A percentile compares a stretch with the other conserved stretches of the same genome.
These are phyloP conservation scores for Chitala chitala DNA, from an alignment of 2,113 vertebrate species.

Conservation along the genomic window DNA sequence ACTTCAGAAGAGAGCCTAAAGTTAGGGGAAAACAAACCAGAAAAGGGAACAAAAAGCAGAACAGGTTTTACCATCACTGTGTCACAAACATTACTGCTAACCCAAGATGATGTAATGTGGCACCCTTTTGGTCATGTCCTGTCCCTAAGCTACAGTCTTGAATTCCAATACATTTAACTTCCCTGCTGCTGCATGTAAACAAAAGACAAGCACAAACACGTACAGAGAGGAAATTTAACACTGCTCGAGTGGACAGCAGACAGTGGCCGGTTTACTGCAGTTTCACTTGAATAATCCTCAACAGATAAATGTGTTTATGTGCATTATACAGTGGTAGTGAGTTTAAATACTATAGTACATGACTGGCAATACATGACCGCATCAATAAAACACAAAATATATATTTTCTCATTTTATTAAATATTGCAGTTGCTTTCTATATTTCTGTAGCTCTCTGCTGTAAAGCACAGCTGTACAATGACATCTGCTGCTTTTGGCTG, in stretches of 20 bases:
- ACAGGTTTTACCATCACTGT: conserved; percentile 44
- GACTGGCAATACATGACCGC: conserved; percentile 16
- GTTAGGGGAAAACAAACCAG: conserved; percentile 60
- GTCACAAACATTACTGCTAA: conserved; percentile 41
- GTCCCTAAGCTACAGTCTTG: conserved; percentile 17
- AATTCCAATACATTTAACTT: not conserved
- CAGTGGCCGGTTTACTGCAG: conserved; percentile 53
- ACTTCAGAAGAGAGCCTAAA: conserved; percentile 80
- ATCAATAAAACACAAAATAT: conserved; percentile 39
- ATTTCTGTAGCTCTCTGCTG: not conserved
- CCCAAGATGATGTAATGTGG: conserved; percentile 21
- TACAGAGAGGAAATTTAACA: not conserved
- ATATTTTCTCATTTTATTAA: conserved; percentile 52
- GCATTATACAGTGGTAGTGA: conserved; percentile 48
- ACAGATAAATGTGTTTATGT: conserved; percentile 45
- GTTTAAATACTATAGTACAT: conserved; percentile 21
- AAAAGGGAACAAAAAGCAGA: conserved; percentile 45
- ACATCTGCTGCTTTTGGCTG: not conserved
- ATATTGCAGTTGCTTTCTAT: conserved; percentile 59
- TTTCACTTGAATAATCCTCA: conserved; percentile 30
- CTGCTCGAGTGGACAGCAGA: not conserved
- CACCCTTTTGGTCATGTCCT: not conserved
- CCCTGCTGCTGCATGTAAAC: not conserved
- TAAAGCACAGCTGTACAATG: not conserved
- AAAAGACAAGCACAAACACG: not conserved